Percentiles rank a stretch among this genome's conserved stretches.
phyloP scores from a whole-genome alignment of 37 sponge, comb jelly and placozoan genomes.

The Sycon ciliatum region DNA sequence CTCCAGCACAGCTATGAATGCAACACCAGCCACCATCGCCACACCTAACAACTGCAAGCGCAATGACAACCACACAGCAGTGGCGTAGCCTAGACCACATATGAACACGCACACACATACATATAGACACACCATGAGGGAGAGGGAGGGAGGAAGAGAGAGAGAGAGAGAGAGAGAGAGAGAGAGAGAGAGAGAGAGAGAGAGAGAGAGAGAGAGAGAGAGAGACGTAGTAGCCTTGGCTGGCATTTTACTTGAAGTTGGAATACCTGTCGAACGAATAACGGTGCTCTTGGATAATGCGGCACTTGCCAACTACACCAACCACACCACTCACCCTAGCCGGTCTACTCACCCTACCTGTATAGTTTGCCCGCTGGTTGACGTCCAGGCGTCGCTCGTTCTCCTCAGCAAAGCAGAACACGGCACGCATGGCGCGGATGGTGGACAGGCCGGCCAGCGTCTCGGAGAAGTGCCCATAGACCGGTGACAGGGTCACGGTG shows the following conservation, averaged over 20 bases:
- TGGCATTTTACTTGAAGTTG: too few relatives aligned
- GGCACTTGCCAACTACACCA: too few relatives aligned
- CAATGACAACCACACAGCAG: conserved; percentile 66
- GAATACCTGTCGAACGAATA: too few relatives aligned
- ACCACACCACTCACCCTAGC: too few relatives aligned
- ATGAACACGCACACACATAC: background rate
- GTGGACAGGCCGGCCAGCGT: conserved; percentile 61
- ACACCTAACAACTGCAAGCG: conserved; percentile 83
- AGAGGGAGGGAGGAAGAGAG: background rate
- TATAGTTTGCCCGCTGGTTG: conserved; percentile 83
- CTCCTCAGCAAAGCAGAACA: conserved; percentile 54
- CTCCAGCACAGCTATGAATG: conserved; percentile 80
- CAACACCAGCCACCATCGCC: conserved; percentile 68
- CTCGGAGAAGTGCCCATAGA: conserved; percentile 95
- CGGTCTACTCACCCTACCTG: conserved; percentile 44
- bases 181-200: background rate
- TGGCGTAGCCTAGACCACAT: background rate
- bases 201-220: too few relatives aligned
- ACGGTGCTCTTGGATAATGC: too few relatives aligned
- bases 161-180: background rate
- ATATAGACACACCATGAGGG: background rate
- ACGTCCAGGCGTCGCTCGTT: conserved; percentile 58
- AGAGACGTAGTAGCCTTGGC: too few relatives aligned
- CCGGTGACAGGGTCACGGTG: conserved; percentile 80
- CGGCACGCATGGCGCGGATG: conserved; percentile 63